Evolutionary conservation across 1,140 invertebrate genomes (phyloP).

Genomic region (Carposina sasakii): DNA sequence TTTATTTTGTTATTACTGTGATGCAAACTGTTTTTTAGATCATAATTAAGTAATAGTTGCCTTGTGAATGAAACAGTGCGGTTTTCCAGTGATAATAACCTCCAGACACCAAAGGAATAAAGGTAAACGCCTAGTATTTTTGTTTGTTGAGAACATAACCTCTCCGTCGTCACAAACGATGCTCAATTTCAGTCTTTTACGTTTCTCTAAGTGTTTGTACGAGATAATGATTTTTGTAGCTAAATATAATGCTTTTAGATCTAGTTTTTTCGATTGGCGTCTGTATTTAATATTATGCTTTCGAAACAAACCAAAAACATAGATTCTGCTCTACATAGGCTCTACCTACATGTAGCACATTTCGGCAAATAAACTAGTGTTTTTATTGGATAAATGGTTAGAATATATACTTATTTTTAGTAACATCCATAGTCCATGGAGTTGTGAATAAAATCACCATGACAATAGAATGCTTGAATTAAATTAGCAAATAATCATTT

Average conservation of each 20-base stretch:
- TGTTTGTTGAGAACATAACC: constrained; percentile 71
- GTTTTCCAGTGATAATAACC: constrained; percentile 54
- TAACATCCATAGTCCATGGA: too few species aligned
- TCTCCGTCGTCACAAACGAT: constrained; percentile 46
- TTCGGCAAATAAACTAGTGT: too few species aligned
- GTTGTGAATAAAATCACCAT: constrained; percentile 56
- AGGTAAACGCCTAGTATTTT: constrained; percentile 72
- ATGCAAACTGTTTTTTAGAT: constrained; percentile 69
- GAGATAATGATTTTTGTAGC: too few species aligned
- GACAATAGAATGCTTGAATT: constrained; percentile 54
- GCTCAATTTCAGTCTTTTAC: constrained; percentile 42
- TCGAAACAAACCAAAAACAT: too few species aligned
- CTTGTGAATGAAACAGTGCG: constrained; percentile 58
- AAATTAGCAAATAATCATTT: constrained; percentile 29
- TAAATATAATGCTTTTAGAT: too few species aligned
- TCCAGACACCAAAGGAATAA: constrained; percentile 47
- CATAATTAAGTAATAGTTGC: constrained; percentile 53
- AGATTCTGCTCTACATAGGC: too few species aligned
- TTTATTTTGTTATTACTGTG: constrained; percentile 74
- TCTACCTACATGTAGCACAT: too few species aligned
- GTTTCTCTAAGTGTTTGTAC: constrained; percentile 20
- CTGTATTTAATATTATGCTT: too few species aligned
- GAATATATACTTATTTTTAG: too few species aligned
- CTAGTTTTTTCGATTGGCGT: too few species aligned
- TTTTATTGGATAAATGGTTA: too few species aligned